Evolutionary conservation across 1,140 invertebrate genomes (phyloP).

Genomic region (Drosophila kepulauana): DNA sequence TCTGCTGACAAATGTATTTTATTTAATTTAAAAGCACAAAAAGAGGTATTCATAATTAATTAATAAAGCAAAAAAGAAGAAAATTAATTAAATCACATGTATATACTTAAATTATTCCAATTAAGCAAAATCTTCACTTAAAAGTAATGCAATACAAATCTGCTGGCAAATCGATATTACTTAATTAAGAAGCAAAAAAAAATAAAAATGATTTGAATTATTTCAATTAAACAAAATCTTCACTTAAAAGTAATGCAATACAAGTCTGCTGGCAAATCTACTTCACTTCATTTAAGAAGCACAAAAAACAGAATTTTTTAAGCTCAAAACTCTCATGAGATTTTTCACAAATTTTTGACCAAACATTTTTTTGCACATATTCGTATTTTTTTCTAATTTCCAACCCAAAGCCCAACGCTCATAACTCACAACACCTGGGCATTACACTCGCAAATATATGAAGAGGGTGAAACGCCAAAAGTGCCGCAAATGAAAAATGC

Average conservation of each 20-base stretch:
- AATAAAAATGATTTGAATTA: too few species aligned
- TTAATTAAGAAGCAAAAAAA: too few species aligned
- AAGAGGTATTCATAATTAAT: too few species aligned
- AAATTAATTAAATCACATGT: not conserved
- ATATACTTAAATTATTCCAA: not conserved
- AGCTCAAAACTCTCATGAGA: conserved; percentile 57
- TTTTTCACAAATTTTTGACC: conserved; percentile 52
- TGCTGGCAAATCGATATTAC: not conserved
- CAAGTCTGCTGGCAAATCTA: not conserved
- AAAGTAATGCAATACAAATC: not conserved
- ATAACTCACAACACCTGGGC: conserved; percentile 79
- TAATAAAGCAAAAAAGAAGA: not conserved
- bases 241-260: not conserved
- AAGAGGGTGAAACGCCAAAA: conserved; percentile 68
- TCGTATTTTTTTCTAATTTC: conserved; percentile 69
- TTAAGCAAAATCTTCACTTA: too few species aligned
- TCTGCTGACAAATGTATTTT: not conserved
- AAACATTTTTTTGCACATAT: conserved; percentile 42
- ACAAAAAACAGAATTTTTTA: conserved; percentile 25
- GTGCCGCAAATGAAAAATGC: conserved; percentile 83
- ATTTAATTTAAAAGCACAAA: not conserved
- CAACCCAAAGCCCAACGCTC: conserved; percentile 71
- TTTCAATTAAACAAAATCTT: not conserved
- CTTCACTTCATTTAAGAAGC: not conserved
- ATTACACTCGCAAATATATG: conserved; percentile 7